These are phyloP conservation scores for Uropetala carovei DNA, from an alignment of 2,888 invertebrate genomes.

Conservation along the genomic window DNA sequence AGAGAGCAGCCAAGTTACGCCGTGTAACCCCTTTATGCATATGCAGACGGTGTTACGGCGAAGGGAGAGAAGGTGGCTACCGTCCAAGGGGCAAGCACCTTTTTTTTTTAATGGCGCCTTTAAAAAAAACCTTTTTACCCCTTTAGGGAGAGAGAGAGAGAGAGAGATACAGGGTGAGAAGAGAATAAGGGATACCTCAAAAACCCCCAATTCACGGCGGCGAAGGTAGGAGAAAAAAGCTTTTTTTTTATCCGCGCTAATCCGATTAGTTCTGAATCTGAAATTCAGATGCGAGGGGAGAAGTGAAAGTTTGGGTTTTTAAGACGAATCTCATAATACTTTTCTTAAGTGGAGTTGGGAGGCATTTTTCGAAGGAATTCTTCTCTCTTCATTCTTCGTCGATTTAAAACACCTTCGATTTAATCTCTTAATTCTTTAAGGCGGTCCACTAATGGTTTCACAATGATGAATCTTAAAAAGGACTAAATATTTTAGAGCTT, in stretches of 20 bases:
- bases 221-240: neutral
- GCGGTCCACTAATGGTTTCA: conserved; percentile 20
- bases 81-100: neutral
- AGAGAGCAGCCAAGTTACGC: too few species aligned
- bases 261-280: conserved; percentile 37
- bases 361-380: neutral
- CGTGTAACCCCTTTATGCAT: neutral
- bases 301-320: conserved; percentile 45
- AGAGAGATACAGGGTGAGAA: neutral
- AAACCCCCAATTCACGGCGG: conserved; percentile 1
- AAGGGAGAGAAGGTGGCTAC: neutral
- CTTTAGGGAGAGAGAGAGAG: too few species aligned
- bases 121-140: neutral
- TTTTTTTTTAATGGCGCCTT: neutral
- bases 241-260: conserved; percentile 28
- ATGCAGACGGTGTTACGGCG: neutral
- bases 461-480: neutral
- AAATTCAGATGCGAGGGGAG: conserved; percentile 43
- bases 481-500: neutral
- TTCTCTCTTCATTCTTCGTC: conserved; percentile 6
- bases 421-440: conserved; percentile 36
- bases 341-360: conserved; percentile 29
- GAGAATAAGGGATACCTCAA: conserved; percentile 38
- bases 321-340: conserved; percentile 46
- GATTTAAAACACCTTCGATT: conserved; percentile 11